Base-by-base conservation (phyloP, 1,140 invertebrate species). In the Atta colombica region DNA sequence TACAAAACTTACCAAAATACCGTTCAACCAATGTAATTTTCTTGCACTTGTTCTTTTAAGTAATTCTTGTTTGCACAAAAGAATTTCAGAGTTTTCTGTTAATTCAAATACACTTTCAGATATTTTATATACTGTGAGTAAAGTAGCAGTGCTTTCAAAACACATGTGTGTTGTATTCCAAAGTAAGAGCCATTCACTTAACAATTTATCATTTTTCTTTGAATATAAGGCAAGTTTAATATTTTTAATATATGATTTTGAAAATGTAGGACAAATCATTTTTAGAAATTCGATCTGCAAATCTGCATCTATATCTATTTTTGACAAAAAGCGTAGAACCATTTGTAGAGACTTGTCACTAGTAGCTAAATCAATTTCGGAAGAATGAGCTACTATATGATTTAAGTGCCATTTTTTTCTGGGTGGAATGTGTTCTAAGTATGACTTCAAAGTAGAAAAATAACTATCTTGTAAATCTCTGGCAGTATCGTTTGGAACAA, bases 181-280 rank as follows among this genome's bases (percentile, higher is more conserved):
- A 89, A 92, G 91, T 12, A 58, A 81, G 45, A 91, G 77, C 94
- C 94, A 95, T 60, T 91, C 85, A 14, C 90, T 88, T 18, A 94
- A 92, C 74, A 92, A 85, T 31, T 90, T 92, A 7, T 39, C 58
- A 86, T 92, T 88, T 74, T 88, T 92, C 87, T 91, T 92, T n/a
- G 94, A 93, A 85, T 93, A 95, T 5, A 95, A 77, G 55, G 92
- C 89, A 71, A 94, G 72, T 82, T 94, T 93, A 51, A 94, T 80
- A 72, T 94, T 90, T 65, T 91, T 77, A 63, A 77, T 75, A 78
- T 77, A 86, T 7, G 51, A 66, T 77, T 91, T 89, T 1, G 90
- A 87, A 12, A 94, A 39, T 1, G 51, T 61, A 49, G 93, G 92
- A 90, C 77, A 94, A 35, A 94, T 45, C 90, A 85, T 93, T 35